Evolutionary conservation across 2,888 invertebrate genomes (phyloP).

Genomic region (Aromia moschata): DNA sequence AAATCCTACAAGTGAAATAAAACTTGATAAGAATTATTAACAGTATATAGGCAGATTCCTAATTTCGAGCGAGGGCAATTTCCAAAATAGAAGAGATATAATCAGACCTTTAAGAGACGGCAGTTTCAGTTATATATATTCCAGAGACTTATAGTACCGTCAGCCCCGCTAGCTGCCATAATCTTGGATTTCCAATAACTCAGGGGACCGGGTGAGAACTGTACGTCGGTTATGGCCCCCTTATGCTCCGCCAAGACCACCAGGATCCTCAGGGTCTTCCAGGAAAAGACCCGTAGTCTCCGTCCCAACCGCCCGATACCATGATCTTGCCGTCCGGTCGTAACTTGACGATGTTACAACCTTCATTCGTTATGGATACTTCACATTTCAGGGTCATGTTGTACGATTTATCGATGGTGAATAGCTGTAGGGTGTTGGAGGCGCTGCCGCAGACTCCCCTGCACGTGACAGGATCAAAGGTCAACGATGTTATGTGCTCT

Average conservation of each 20-base stretch:
- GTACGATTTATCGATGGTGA: slow-evolving; percentile 66
- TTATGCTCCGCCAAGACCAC: slow-evolving; percentile 80
- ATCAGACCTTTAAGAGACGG: not conserved
- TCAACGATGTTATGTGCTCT: slow-evolving; percentile 76
- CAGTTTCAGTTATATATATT: slow-evolving; percentile 74
- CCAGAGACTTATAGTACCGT: slow-evolving; percentile 82
- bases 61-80: not conserved
- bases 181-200: slow-evolving; percentile 76
- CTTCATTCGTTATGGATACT: slow-evolving; percentile 76
- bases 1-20: no score
- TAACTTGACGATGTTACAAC: slow-evolving; percentile 74
- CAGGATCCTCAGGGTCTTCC: slow-evolving; percentile 77
- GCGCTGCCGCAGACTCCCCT: slow-evolving; percentile 75
- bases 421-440: slow-evolving; percentile 65
- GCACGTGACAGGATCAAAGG: slow-evolving; percentile 73
- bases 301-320: slow-evolving; percentile 80
- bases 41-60: not conserved
- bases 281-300: slow-evolving; percentile 76
- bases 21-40: not conserved
- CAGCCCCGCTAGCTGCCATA: slow-evolving; percentile 81
- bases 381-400: slow-evolving; percentile 69
- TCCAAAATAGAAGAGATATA: not conserved
- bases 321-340: slow-evolving; percentile 78
- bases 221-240: slow-evolving; percentile 75
- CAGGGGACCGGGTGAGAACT: slow-evolving; percentile 73